These are phyloP conservation scores for Willisornis vidua DNA, from an alignment of 2,113 vertebrate species.

Conservation along the genomic window DNA sequence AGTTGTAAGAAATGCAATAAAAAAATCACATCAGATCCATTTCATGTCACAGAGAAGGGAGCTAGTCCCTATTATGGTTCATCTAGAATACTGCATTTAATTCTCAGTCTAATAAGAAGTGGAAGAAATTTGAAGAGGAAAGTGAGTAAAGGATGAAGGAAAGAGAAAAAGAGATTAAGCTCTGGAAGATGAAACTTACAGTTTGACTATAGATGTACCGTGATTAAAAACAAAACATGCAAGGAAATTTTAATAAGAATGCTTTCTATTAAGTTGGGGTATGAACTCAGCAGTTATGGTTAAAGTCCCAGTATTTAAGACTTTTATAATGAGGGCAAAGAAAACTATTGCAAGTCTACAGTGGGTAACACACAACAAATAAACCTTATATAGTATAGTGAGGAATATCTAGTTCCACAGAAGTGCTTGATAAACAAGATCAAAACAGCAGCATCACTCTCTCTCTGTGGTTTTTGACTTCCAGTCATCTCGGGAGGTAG, in stretches of 20 bases:
- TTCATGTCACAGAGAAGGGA: background rate
- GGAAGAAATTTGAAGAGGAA: background rate
- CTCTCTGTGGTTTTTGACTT: background rate
- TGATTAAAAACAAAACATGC: background rate
- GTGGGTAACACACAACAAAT: background rate
- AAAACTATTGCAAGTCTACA: background rate
- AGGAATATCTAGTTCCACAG: background rate
- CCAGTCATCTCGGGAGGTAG: background rate
- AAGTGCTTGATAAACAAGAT: background rate
- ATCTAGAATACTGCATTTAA: background rate
- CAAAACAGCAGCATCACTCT: background rate
- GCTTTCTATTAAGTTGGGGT: background rate
- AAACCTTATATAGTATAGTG: background rate
- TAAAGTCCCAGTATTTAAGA: background rate
- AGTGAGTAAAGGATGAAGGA: background rate
- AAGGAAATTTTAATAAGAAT: background rate
- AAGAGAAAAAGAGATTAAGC: background rate
- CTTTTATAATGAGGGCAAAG: background rate
- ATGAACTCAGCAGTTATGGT: background rate
- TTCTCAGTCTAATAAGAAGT: background rate
- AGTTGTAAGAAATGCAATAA: background rate
- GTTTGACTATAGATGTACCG: background rate
- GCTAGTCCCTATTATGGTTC: background rate
- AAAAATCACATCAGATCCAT: background rate
- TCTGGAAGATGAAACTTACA: background rate